Conservation (phyloP, 2,797 vertebrate species). For the Florisuga fusca region DNA sequence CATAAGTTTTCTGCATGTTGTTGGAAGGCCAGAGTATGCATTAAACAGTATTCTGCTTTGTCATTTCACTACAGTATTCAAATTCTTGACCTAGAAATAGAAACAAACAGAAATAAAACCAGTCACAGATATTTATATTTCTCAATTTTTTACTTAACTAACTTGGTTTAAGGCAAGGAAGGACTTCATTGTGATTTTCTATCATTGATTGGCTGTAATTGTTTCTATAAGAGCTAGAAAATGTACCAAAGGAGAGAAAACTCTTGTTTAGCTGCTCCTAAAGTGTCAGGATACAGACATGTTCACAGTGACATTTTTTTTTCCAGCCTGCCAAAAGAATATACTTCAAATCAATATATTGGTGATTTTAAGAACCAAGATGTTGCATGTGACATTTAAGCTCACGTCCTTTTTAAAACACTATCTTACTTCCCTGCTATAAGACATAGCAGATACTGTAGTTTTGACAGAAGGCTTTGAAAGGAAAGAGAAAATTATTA, state of each 20-base stretch:
- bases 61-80: neutral
- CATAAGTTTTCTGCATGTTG: slow-evolving; percentile 8
- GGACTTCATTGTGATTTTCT: neutral
- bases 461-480: neutral
- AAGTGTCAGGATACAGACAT: neutral
- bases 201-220: fast-evolving
- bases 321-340: neutral
- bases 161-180: neutral
- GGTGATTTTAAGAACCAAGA: neutral
- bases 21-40: neutral
- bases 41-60: neutral
- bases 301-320: neutral
- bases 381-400: neutral
- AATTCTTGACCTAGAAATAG: neutral
- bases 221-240: neutral
- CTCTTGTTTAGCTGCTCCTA: neutral
- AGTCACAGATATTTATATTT: neutral
- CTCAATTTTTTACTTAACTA: neutral
- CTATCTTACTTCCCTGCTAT: neutral
- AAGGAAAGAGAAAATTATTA: neutral
- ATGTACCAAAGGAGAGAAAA: neutral
- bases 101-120: neutral
- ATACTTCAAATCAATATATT: neutral
- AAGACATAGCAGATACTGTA: neutral
- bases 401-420: neutral